Percentiles rank a stretch among this genome's conserved stretches.
Conservation (phyloP, 2,113 vertebrate species). For the Connochaetes taurinus region DNA sequence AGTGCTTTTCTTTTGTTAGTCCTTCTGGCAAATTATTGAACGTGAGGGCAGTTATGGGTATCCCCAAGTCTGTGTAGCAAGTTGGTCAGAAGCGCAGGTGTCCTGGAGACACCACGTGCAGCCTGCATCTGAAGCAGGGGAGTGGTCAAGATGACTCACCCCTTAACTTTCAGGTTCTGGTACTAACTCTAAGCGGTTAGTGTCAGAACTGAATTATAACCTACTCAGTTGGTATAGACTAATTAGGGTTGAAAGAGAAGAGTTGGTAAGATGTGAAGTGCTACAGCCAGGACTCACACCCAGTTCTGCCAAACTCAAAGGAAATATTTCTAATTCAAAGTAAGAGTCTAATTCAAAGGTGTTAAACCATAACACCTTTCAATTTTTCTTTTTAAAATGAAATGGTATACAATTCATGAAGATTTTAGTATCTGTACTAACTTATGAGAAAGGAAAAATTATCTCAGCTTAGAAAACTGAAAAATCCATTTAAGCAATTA, state of each 20-base stretch:
- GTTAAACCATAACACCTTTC: neutral
- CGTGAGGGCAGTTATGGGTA: neutral
- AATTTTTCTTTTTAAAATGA: neutral
- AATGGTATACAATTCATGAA: neutral
- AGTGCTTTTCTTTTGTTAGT: neutral
- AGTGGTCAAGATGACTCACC: neutral
- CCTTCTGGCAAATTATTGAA: neutral
- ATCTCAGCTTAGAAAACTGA: neutral
- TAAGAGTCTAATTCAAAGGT: neutral
- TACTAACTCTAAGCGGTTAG: neutral
- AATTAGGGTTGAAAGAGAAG: neutral
- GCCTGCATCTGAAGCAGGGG: neutral
- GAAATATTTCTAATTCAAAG: neutral
- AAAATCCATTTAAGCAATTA: neutral
- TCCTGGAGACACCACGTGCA: neutral
- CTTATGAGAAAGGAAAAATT: neutral
- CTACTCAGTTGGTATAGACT: neutral
- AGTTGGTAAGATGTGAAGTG: neutral
- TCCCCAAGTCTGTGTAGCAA: neutral
- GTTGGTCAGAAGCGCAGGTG: neutral
- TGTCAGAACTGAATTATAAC: neutral
- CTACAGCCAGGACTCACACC: neutral
- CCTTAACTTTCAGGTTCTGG: neutral
- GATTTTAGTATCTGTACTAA: neutral
- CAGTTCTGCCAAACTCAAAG: neutral